These are phyloP conservation scores for Amblyteles armatorius DNA, from an alignment of 2,888 invertebrate genomes.

Conservation along the genomic window DNA sequence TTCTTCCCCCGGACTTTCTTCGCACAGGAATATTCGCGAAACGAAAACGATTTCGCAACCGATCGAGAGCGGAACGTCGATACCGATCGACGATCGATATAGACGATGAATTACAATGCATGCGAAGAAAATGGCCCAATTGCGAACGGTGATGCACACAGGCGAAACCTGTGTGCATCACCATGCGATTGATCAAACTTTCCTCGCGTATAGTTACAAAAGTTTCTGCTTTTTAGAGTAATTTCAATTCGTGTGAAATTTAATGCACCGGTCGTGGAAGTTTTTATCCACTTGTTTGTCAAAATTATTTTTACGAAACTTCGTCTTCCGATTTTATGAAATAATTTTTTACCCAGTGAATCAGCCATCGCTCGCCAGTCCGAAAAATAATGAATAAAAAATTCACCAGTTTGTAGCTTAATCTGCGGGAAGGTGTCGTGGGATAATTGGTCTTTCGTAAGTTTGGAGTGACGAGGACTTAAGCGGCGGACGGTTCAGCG, in stretches of 20 bases:
- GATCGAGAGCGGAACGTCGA: background rate
- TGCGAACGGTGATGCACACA: background rate
- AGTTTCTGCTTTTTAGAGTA: too few relatives aligned
- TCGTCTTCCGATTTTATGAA: too few relatives aligned
- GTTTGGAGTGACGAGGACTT: conserved; percentile 28
- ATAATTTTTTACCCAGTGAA: too few relatives aligned
- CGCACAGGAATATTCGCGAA: background rate
- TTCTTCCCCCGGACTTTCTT: conserved; percentile 53
- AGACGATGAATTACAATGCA: background rate
- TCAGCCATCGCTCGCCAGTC: background rate
- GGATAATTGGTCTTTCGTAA: conserved; percentile 61
- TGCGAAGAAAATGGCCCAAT: background rate
- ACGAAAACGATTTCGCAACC: conserved; percentile 42
- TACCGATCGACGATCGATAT: background rate
- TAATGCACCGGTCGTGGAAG: too few relatives aligned
- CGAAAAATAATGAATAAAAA: background rate
- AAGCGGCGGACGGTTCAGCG: conserved; percentile 35
- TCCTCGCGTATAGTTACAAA: background rate
- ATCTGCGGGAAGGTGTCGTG: conserved; percentile 27
- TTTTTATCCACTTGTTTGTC: too few relatives aligned
- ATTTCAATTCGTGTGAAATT: too few relatives aligned
- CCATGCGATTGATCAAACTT: background rate
- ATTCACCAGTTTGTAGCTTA: conserved; percentile 11
- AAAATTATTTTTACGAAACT: too few relatives aligned
- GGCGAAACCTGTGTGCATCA: background rate